A percentile compares a stretch with the other conserved stretches of the same genome.
Evolutionary conservation across 2,797 vertebrate species (phyloP).

Genomic region (Acrossocheilus wenchowensis): DNA sequence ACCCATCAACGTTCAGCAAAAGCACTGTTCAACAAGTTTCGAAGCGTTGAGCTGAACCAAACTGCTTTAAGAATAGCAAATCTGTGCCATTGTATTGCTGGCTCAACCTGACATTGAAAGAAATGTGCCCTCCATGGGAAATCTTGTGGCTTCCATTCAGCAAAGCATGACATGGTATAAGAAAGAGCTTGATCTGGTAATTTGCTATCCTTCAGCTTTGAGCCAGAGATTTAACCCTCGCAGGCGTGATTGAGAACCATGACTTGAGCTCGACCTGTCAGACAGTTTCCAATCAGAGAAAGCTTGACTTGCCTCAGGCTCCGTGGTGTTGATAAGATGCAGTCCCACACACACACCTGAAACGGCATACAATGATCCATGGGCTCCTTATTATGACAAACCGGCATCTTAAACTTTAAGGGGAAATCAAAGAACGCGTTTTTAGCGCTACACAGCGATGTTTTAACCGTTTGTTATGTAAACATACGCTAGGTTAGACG

Average conservation of each 20-base stretch:
- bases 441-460: too few species aligned
- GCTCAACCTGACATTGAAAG: background rate
- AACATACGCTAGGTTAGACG: background rate
- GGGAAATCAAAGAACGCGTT: too few species aligned
- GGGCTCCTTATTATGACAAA: slow-evolving; percentile 2
- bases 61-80: slow-evolving; percentile 2
- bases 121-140: background rate
- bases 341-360: background rate
- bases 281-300: slow-evolving; percentile 32
- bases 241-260: slow-evolving; percentile 5
- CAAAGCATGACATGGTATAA: slow-evolving; percentile 1
- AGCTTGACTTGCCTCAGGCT: slow-evolving; percentile 17
- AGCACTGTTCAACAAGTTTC: slow-evolving; percentile 39
- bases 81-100: background rate
- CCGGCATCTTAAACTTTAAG: background rate
- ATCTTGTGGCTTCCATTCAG: background rate
- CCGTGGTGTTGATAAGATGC: background rate
- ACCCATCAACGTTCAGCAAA: slow-evolving; percentile 4
- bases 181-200: slow-evolving; percentile 4
- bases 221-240: slow-evolving; percentile 11
- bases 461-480: background rate
- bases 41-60: slow-evolving; percentile 26
- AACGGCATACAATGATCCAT: slow-evolving; percentile 5
- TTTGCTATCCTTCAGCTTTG: background rate
- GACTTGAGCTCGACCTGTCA: slow-evolving; percentile 11